A percentile compares a stretch with the other conserved stretches of the same genome.
These are phyloP conservation scores for Hemibagrus guttatus DNA, from an alignment of 2,797 vertebrate genomes.

Conservation along the genomic window DNA sequence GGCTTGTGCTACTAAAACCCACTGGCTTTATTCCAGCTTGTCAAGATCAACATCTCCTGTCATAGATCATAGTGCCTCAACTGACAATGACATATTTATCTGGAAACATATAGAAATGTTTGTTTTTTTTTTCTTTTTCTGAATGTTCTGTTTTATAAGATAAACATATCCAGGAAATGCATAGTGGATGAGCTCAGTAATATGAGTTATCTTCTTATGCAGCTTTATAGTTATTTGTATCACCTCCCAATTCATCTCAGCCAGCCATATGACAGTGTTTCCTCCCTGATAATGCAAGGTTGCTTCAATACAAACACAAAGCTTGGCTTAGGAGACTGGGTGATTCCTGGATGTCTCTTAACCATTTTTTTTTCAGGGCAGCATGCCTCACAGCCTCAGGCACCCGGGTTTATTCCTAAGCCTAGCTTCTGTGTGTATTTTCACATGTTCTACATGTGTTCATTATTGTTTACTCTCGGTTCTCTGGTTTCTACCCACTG, in stretches of 20 bases:
- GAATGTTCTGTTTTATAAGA: constrained; percentile 12
- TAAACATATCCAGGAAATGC: background rate
- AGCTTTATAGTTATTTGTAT: constrained; percentile 3
- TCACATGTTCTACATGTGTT: no score
- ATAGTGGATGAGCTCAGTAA: constrained; percentile 7
- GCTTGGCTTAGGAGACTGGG: background rate
- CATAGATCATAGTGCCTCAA: constrained; percentile 53
- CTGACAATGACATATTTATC: constrained; percentile 14
- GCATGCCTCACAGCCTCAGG: background rate
- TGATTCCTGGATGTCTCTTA: background rate
- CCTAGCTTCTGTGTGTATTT: background rate
- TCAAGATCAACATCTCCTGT: constrained; percentile 63
- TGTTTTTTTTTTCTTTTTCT: background rate
- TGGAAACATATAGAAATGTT: background rate
- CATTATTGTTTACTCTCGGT: background rate
- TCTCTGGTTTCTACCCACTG: background rate
- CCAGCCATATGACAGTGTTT: background rate
- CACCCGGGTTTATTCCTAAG: background rate
- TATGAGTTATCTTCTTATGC: constrained; percentile 12
- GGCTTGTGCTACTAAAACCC: constrained; percentile 54
- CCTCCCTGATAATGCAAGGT: constrained; percentile 6
- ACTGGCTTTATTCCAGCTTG: constrained; percentile 65
- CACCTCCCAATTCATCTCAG: constrained; percentile 1
- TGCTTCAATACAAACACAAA: background rate
- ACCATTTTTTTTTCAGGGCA: background rate